Evolutionary conservation across 2,888 invertebrate species (phyloP), one percentile per base, ranked within the genome.

Genomic region (Eilema griseolum): DNA sequence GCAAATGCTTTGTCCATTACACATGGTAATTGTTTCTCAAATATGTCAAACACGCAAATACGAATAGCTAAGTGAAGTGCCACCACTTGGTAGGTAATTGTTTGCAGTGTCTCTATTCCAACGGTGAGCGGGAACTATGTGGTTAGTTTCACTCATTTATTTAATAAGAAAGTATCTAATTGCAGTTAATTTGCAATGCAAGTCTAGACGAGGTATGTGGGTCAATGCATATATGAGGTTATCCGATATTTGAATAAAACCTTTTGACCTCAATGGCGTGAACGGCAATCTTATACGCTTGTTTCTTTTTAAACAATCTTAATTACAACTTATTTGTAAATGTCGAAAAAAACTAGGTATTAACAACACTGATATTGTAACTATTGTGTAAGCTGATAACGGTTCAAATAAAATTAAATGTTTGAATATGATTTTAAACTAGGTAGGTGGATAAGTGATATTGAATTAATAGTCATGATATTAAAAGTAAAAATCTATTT

Each of bases 81-180:
- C n/a, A n/a, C n/a, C n/a, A n/a, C n/a, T n/a, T n/a, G n/a, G n/a
- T n/a, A n/a, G n/a, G n/a, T n/a, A n/a, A n/a, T n/a, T n/a, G n/a
- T n/a, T n/a, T n/a, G n/a, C n/a, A n/a, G n/a, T n/a, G n/a, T n/a
- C n/a, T n/a, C n/a, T n/a, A n/a, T n/a, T n/a, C 82, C 80, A 79
- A 75, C 78, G 80, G 63, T 75, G 69, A 52, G 73, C 76, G 75
- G 71, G 61, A 60, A 72, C 57, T 66, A 14, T 59, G 70, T 66
- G 37, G 60, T 69, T 69, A 84, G 77, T 90, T 90, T 90, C 88
- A 84, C 88, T 82, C 81, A 77, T 81, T 78, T 78, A 80, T 87
- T 87, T 85, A 84, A 86, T 84, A 85, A 76, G 88, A 90, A 89
- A 91, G 88, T 82, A 64, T 80, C 62, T 88, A 87, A 90, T 89